phyloP scores from a whole-genome alignment of 2,113 vertebrate species.

The Silurus meridionalis region DNA sequence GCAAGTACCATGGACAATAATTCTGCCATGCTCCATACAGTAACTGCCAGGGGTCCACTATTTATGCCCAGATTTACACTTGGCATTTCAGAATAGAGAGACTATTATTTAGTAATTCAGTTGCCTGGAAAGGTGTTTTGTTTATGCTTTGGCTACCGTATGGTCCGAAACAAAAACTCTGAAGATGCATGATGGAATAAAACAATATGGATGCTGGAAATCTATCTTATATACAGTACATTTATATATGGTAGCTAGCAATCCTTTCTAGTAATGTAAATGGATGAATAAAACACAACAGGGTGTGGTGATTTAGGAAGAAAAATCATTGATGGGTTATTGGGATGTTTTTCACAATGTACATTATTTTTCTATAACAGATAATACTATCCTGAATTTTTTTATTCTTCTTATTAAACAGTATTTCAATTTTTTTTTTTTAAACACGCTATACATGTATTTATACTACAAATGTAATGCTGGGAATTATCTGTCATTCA shows the following conservation, averaged over 20 bases:
- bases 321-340: background rate
- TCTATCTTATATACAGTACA: background rate
- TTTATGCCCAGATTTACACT: background rate
- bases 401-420: background rate
- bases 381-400: background rate
- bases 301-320: background rate
- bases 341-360: background rate
- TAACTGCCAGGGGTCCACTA: background rate
- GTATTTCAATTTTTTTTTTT: background rate
- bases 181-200: background rate
- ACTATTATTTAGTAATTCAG: background rate
- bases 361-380: background rate
- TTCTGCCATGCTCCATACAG: background rate
- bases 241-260: background rate
- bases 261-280: background rate
- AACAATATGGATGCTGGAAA: background rate
- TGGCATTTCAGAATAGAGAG: background rate
- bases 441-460: background rate
- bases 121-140: background rate
- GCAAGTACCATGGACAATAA: background rate
- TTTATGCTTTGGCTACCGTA: background rate
- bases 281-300: background rate
- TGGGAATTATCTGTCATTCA: background rate
- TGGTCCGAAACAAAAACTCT: background rate
- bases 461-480: background rate